Base-by-base conservation (phyloP, 2,888 invertebrate genomes). In the Hypsopygia costalis region DNA sequence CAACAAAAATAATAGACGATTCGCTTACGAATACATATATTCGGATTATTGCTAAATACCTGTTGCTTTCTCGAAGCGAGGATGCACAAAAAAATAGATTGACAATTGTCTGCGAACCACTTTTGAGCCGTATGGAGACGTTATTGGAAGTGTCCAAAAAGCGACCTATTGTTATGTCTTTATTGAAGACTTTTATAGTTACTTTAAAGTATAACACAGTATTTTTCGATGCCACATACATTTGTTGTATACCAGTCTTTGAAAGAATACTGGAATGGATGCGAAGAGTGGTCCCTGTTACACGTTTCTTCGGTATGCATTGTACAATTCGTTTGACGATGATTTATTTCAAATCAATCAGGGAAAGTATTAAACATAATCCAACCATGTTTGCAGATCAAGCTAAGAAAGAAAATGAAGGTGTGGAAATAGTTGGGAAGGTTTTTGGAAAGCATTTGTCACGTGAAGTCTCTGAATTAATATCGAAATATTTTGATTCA, bases 331-430 rank as follows among this genome's bases (percentile, higher is more conserved):
- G 79, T 48, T 47, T 75, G 9, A 74, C 60, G 0, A 77, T 77
- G 69, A 46, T 76, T 12, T 81, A 69, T 46, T 72, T 49, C 33
- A 77, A 71, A 46, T 51, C 77, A 1, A 52, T 81, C 5, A 58
- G 65, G 27, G 60, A 70, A 30, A 51, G 62, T 12, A 42, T 63
- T 1, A 58, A 62, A 44, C 51, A 65, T 6, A 52, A 53, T 16
- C 62, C 72, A 1, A 58, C 58, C 36, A 36, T 72, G 5, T 77
- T 75, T 29, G 45, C 55, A 3, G 53, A 64, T 33, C 36, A 47
- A 11, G 48, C 41, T 25, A 54, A 41, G 10, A 63, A 48, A 42
- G 35, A 36, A 20, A 49, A 51, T 0, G 62, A 73, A 32, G 71
- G 62, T 2, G 52, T 62, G 2, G 51, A 61, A 10, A 41, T 65